These are phyloP conservation scores for Polypterus bichir DNA, from an alignment of 2,113 vertebrate genomes.

Conservation along the genomic window DNA sequence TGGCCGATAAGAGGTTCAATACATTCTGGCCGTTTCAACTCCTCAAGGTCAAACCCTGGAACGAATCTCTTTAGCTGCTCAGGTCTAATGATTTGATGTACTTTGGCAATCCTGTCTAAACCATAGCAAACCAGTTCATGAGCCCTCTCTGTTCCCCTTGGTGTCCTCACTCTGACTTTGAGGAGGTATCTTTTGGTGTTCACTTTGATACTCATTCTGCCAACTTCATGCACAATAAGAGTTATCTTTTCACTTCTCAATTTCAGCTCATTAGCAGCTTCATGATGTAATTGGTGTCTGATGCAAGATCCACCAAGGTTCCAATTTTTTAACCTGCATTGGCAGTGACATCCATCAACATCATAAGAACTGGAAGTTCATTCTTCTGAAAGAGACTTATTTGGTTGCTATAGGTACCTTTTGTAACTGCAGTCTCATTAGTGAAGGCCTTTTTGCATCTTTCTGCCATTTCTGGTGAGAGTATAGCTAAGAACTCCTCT, in stretches of 20 bases:
- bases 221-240: constrained; percentile 15
- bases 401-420: not conserved
- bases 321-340: constrained; percentile 23
- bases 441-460: constrained; percentile 15
- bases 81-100: constrained; percentile 1
- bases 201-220: constrained; percentile 11
- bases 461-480: constrained; percentile 15
- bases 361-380: constrained; percentile 18
- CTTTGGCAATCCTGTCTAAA: constrained; percentile 9
- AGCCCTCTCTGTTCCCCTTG: constrained; percentile 6
- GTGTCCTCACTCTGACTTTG: constrained; percentile 9
- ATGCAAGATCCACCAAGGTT: constrained; percentile 16
- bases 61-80: constrained; percentile 3
- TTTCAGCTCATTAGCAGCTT: constrained; percentile 8
- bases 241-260: constrained; percentile 14
- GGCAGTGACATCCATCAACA: constrained; percentile 16
- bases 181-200: no score
- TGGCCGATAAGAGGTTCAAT: no score
- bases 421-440: not conserved
- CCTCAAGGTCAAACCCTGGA: not conserved
- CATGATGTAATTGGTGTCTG: constrained; percentile 24
- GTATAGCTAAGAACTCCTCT: constrained; percentile 12
- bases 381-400: not conserved
- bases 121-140: constrained; percentile 19
- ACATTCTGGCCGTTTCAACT: no score